Evolutionary conservation across 2,888 invertebrate genomes (phyloP), one percentile per base, ranked within the genome.

Genomic region (Stratiomys singularior): DNA sequence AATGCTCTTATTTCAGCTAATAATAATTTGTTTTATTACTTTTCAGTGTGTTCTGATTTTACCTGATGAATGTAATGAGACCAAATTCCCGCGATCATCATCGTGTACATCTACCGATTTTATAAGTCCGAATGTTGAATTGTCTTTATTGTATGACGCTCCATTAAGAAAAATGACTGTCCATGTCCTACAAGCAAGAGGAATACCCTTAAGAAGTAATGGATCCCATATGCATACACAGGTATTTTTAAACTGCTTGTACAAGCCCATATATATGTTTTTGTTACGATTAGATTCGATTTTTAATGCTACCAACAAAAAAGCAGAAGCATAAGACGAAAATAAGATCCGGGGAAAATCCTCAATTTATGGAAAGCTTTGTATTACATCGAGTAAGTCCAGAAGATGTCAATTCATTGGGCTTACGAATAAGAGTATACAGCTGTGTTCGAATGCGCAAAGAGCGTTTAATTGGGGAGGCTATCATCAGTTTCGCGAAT

Each of bases 301-400:
- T 97, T 82, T 91, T 97, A 66, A 90, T 98, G 83, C 88, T 98
- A 81, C 98, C 97, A 3, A 91, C 94, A 84, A 96, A 97, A 86
- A 97, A 97, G 87, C 97, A 97, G 86, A 95, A 96, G 84, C 95
- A 95, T 87, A 97, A 97, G 88, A 97, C 97, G 27, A 96, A 97
- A 88, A 95, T 97, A 80, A 91, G 96, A 78, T 93, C 94, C 77
- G 97, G 97, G 0, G 94, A 96, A 84, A 94, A 93, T 85, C 97
- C 97, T 0, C 94, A 96, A 85, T 97, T 94, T 84, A 94, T 97
- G 92, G 97, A 98, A 86, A 86, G 95, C 83, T 97, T 97, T 86
- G 90, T 96, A 58, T 90, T 97, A 82, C 96, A 93, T 85, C 93
- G 96, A 84, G 95, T 97, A 47, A 96, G 95, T 88, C 96, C 96